Conservation (phyloP, 2,888 invertebrate species). For the Rhagonycha fulva region DNA sequence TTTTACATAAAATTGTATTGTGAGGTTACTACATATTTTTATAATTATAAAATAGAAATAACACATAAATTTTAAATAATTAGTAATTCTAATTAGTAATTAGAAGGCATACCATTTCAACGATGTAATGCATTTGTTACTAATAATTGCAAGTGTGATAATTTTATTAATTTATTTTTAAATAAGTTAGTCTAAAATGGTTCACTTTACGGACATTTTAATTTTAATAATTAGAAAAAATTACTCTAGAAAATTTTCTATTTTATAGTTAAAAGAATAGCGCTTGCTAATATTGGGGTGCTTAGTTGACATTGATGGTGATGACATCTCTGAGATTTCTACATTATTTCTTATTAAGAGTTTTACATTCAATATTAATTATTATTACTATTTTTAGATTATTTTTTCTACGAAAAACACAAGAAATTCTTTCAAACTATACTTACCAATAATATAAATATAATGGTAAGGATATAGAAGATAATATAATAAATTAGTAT, state of each 20-base stretch:
- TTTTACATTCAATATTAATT: not conserved
- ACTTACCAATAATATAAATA: not conserved
- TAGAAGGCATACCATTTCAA: not conserved
- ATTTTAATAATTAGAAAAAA: not conserved
- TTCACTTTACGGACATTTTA: not conserved
- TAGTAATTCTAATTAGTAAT: not conserved
- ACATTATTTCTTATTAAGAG: not conserved
- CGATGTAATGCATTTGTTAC: not conserved
- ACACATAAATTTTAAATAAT: not conserved
- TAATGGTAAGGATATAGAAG: not conserved
- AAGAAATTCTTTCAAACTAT: not conserved
- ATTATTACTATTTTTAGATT: too few relatives aligned
- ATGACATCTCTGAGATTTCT: not conserved
- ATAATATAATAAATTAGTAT: not conserved
- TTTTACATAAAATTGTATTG: not conserved
- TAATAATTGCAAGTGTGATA: not conserved
- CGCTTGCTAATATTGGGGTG: not conserved
- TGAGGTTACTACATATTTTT: not conserved
- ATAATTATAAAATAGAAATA: conserved; percentile 2
- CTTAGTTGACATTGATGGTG: not conserved
- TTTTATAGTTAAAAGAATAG: not conserved
- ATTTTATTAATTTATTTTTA: not conserved
- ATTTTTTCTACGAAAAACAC: not conserved
- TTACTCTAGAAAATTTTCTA: not conserved
- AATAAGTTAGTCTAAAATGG: not conserved